Evolutionary conservation across 2,113 vertebrate genomes (phyloP).

Genomic region (Sisor rabdophorus): DNA sequence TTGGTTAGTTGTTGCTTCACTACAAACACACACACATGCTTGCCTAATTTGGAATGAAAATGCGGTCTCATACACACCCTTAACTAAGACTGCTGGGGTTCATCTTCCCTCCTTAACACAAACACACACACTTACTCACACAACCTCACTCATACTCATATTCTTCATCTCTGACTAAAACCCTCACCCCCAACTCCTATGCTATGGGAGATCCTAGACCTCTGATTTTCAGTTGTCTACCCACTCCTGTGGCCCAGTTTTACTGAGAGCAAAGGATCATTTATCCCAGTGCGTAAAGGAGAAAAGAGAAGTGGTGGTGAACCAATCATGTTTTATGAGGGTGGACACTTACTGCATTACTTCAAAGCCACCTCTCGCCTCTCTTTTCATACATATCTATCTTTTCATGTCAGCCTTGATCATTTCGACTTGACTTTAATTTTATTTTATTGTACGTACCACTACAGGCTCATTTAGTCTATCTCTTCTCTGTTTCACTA

Average conservation of each 20-base stretch:
- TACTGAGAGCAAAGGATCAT: constrained; percentile 36
- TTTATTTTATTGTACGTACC: constrained; percentile 14
- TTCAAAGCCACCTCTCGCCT: constrained; percentile 11
- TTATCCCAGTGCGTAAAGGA: constrained; percentile 1
- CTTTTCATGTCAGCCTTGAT: constrained; percentile 7
- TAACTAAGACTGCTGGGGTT: constrained; percentile 9
- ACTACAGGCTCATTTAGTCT: constrained; percentile 44
- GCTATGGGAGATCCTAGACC: background rate
- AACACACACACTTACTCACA: background rate
- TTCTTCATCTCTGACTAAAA: constrained; percentile 21
- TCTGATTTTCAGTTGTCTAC: background rate
- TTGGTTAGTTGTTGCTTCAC: background rate
- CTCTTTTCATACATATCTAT: background rate
- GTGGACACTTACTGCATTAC: constrained; percentile 27
- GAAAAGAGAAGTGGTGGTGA: background rate
- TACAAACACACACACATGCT: constrained; percentile 6
- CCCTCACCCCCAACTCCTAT: background rate
- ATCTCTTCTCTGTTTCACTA: constrained; percentile 28
- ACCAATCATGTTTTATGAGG: constrained; percentile 16
- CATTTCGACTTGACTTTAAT: background rate
- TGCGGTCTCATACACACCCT: background rate
- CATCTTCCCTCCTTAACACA: background rate
- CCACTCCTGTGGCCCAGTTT: constrained; percentile 3
- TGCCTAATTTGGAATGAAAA: constrained; percentile 21
- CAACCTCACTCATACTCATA: constrained; percentile 50